Conservation (phyloP, 2,888 invertebrate genomes). For the Epinotia demarniana region DNA sequence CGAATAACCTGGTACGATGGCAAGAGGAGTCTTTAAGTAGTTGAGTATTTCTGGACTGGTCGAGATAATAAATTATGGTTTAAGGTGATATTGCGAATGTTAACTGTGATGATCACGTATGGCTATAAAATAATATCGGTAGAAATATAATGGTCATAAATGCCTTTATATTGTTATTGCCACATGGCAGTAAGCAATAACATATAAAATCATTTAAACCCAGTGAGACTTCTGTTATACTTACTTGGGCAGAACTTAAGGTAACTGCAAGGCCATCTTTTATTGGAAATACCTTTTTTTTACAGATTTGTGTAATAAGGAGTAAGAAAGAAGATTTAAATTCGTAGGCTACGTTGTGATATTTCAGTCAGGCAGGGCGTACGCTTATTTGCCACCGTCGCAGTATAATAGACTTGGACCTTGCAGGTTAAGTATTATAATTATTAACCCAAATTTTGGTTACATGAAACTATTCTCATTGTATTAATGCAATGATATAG, state of each 20-base stretch:
- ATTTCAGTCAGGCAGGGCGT: too few relatives aligned
- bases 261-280: not conserved
- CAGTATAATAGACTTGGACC: not conserved
- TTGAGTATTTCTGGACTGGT: not conserved
- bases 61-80: not conserved
- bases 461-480: not conserved
- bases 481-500: not conserved
- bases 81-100: not conserved
- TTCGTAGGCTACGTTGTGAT: not conserved
- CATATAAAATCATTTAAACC: too few relatives aligned
- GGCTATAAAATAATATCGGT: not conserved
- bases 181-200: not conserved
- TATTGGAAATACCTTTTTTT: not conserved
- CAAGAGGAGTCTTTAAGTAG: not conserved
- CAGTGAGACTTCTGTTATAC: too few relatives aligned
- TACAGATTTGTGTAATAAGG: not conserved
- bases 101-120: not conserved
- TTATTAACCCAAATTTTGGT: not conserved
- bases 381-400: not conserved
- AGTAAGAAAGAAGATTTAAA: not conserved
- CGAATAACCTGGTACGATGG: not conserved
- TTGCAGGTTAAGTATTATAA: not conserved
- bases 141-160: not conserved
- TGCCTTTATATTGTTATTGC: not conserved
- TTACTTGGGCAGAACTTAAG: not conserved